Evolutionary conservation across 2,797 vertebrate species (phyloP).

Genomic region (Pristis pectinata): DNA sequence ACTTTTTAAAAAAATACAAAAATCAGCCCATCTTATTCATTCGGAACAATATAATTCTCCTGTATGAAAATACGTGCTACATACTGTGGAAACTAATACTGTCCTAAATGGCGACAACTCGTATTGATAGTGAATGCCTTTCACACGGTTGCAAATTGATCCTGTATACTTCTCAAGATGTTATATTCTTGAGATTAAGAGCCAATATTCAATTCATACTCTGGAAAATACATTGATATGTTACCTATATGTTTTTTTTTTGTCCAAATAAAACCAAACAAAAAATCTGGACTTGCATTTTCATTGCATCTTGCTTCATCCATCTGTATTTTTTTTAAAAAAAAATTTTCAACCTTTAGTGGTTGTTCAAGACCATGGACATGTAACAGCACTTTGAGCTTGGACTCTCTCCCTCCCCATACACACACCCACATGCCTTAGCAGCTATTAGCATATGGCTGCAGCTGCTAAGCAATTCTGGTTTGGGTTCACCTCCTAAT

Average conservation of each 20-base stretch:
- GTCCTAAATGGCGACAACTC: too few species aligned
- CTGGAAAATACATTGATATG: background rate
- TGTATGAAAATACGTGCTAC: background rate
- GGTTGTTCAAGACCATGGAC: background rate
- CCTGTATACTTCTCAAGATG: background rate
- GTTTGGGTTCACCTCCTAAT: background rate
- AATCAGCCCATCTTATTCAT: background rate
- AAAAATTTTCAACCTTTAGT: background rate
- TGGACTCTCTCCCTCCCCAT: background rate
- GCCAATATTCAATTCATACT: background rate
- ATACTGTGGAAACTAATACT: background rate
- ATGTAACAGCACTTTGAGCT: background rate
- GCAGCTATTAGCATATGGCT: background rate
- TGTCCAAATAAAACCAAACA: too few species aligned
- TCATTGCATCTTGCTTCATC: background rate
- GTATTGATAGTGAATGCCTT: background rate
- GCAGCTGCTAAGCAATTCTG: background rate
- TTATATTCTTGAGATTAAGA: background rate
- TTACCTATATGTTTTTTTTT: too few species aligned
- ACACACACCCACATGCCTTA: background rate
- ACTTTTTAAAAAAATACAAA: too few species aligned
- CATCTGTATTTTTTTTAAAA: background rate
- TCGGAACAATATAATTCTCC: background rate
- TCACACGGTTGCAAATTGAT: background rate
- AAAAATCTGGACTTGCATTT: too few species aligned